Evolutionary conservation across 2,113 vertebrate genomes (phyloP).

Genomic region (Xyrauchen texanus): DNA sequence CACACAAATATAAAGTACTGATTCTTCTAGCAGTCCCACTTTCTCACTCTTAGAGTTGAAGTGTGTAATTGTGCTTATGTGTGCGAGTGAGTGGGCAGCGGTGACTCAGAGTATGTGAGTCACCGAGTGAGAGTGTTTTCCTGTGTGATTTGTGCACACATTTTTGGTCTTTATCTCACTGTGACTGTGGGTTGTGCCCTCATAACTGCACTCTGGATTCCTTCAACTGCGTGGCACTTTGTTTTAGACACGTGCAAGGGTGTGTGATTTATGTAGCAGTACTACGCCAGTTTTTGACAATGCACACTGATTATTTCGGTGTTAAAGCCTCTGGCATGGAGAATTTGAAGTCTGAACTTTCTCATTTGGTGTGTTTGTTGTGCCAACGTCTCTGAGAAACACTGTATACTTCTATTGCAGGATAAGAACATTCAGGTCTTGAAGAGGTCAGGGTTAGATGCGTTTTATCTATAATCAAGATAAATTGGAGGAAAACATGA

Average conservation of each 20-base stretch:
- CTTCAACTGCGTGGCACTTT: conserved; percentile 7
- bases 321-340: background rate
- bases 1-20: conserved; percentile 44
- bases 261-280: background rate
- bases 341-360: background rate
- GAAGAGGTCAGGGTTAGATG: too few relatives aligned
- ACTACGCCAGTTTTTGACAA: background rate
- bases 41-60: conserved; percentile 37
- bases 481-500: too few relatives aligned
- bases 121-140: conserved; percentile 72
- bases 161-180: conserved; percentile 77
- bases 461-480: too few relatives aligned
- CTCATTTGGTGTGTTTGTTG: background rate
- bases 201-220: conserved; percentile 45
- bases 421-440: too few relatives aligned
- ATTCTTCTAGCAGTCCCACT: conserved; percentile 59
- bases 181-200: conserved; percentile 48
- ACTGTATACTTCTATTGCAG: background rate
- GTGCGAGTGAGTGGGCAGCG: conserved; percentile 67
- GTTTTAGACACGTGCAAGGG: background rate
- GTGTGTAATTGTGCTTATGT: conserved; percentile 53
- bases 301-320: background rate
- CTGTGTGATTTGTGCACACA: conserved; percentile 74
- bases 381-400: background rate
- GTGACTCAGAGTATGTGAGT: conserved; percentile 76